Conservation (phyloP, 2,113 vertebrate species). For the Nyctibius bracteatus region DNA sequence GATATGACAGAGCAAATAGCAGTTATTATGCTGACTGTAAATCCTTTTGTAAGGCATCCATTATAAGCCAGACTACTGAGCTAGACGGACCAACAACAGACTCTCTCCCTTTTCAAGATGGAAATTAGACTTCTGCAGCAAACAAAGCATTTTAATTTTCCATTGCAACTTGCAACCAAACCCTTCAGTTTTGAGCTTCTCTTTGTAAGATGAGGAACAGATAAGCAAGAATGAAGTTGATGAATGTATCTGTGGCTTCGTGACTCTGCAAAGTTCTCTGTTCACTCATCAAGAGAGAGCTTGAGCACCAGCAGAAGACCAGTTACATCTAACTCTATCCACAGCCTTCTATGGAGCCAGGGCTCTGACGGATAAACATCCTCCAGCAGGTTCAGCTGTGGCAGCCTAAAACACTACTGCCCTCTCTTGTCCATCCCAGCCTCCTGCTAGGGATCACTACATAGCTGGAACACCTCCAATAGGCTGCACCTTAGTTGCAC, state of each 20-base stretch:
- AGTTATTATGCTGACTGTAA: not conserved
- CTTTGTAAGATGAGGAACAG: not conserved
- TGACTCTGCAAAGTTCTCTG: not conserved
- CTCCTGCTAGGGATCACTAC: not conserved
- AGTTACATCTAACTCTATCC: not conserved
- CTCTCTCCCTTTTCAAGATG: not conserved
- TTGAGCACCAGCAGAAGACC: not conserved
- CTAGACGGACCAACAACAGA: not conserved
- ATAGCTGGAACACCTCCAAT: not conserved
- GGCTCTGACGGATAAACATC: not conserved
- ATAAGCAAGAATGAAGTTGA: not conserved
- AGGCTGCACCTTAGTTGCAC: not conserved
- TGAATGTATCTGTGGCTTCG: not conserved
- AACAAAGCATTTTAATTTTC: not conserved
- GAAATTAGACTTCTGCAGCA: not conserved
- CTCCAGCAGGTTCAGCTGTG: not conserved
- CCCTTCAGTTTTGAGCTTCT: not conserved
- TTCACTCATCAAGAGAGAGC: not conserved
- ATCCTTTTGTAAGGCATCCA: not conserved
- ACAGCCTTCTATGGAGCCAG: not conserved
- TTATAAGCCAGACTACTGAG: not conserved
- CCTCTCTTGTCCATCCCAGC: not conserved
- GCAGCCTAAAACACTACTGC: not conserved
- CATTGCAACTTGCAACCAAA: not conserved
- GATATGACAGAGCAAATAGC: not conserved